phyloP scores from a whole-genome alignment of 1,140 invertebrate species.

The Drosophila orosa region DNA sequence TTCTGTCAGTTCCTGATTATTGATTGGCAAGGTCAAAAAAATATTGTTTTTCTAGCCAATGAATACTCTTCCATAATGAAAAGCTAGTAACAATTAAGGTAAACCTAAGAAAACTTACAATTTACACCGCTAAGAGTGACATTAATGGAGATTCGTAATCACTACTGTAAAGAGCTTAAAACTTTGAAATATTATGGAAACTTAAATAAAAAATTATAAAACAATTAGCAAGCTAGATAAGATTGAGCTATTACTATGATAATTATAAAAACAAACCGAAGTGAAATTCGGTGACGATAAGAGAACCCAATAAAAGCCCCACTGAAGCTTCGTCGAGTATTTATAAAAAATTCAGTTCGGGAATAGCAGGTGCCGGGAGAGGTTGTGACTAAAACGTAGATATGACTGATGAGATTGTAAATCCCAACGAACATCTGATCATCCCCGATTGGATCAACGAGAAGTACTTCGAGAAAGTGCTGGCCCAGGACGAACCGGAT shows the following conservation, averaged over 20 bases:
- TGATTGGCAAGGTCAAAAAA: neutral
- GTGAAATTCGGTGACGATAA: slow-evolving; percentile 17
- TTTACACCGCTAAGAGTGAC: neutral
- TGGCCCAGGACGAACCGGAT: slow-evolving; percentile 81
- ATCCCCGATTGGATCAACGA: slow-evolving; percentile 84
- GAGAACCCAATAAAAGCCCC: slow-evolving; percentile 5
- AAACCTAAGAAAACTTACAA: too few relatives aligned
- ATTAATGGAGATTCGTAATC: too few relatives aligned
- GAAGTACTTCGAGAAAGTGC: slow-evolving; percentile 82
- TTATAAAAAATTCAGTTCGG: slow-evolving; percentile 7
- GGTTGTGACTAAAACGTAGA: neutral
- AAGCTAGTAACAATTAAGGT: neutral
- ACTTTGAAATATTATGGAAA: neutral
- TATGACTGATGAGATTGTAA: slow-evolving; percentile 56
- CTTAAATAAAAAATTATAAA: neutral
- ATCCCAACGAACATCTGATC: slow-evolving; percentile 69
- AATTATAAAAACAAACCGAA: neutral
- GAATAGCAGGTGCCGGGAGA: slow-evolving; percentile 1
- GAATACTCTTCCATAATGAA: neutral
- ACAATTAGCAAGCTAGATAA: neutral
- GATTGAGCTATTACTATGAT: slow-evolving; percentile 5
- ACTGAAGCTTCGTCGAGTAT: neutral
- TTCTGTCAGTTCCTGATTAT: slow-evolving; percentile 9
- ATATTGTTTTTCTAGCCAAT: neutral
- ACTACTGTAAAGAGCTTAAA: neutral